Base-by-base conservation (phyloP, 2,797 vertebrate species). In the Diplodus puntazzo region DNA sequence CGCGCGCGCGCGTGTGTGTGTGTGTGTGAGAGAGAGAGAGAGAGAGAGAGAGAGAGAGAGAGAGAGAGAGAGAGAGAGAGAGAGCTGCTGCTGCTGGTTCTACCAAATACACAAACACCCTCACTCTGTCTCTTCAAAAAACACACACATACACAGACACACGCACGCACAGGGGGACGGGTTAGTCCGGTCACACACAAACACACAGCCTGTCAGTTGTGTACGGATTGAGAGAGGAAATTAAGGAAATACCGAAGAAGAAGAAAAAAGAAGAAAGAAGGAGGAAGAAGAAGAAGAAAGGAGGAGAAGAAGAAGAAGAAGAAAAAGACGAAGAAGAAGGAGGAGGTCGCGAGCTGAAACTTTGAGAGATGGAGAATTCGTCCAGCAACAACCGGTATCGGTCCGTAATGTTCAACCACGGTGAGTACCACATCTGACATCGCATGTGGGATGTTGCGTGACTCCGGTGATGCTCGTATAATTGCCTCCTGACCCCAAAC, bases 321-420 rank as follows among this genome's bases (percentile, higher is more conserved):
- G 8, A 43, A n/a, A 30, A 14, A 18, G 25, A 30, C 55, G 49
- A 16, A 14, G 30, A 21, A 62, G 48, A 50, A 63, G 42, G 57
- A 67, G 53, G 64, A 61, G 73, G 80, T 21, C 12, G 71, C 49
- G 55, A 25, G 55, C 62, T 74, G 46, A 89, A 92, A 91, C 69
- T 87, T 90, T 87, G 21, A 75, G 48, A 82, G 63, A 96, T 96
- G 95, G 95, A 96, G 30, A 91, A 94, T 88, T 92, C 85, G 65
- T 91, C 90, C 70, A 76, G 88, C 74, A 94, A 90, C 91, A 89
- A 89, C 89, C 94, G 95, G 82, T 91, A 95, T 79, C 93, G 95
- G 69, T 91, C 93, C 60, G 69, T 79, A 48, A 70, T 95, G 88
- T 95, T 95, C 81, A 93, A 93, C 89, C 94, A 95, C 88, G 96